Base-by-base conservation (phyloP, 2,797 vertebrate species). In the Sebastes oblongus region DNA sequence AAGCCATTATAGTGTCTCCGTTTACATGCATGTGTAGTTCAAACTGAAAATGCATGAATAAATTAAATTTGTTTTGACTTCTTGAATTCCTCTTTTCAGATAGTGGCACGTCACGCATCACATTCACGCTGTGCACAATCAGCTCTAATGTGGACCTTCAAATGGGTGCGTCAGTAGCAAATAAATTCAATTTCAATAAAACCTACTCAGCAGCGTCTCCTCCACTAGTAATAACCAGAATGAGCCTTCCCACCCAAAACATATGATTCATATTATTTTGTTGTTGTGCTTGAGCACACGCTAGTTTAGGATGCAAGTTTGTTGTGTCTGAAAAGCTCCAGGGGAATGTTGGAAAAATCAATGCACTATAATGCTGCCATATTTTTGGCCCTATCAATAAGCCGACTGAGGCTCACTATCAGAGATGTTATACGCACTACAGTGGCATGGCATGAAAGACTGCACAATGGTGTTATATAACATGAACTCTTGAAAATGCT, bases 341-440 rank as follows among this genome's bases (percentile, higher is more conserved):
- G 27, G 72, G 84, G 73, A 87, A 73, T 54, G 64, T 60, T 70
- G 80, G 85, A 90, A 85, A 91, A 92, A 92, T 92, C 90, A 73
- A 92, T 93, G 65, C 59, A 75, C 83, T 77, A 85, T 89, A 88
- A 90, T 83, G 83, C 85, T 75, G 84, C 50, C 76, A 83, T 83
- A 91, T 90, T 88, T 92, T 82, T 82, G 87, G 79, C 68, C 66
- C 80, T 6, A 78, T 91, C 88, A 77, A 92, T 91, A 90, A 77
- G 46, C 42, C 27, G 13, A 74, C 68, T 10, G 76, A 64, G 58
- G 82, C 72, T 82, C 72, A 34, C 70, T 46, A 52, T 77, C 60
- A 77, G 56, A 77, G 61, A 10, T 75, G 58, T 52, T 39, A 6
- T 20, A 76, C 22, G 13, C 62, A 32, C 64, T 59, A 32, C 77